Base-by-base conservation (phyloP, 2,888 invertebrate species). In the Hipparchia semele region DNA sequence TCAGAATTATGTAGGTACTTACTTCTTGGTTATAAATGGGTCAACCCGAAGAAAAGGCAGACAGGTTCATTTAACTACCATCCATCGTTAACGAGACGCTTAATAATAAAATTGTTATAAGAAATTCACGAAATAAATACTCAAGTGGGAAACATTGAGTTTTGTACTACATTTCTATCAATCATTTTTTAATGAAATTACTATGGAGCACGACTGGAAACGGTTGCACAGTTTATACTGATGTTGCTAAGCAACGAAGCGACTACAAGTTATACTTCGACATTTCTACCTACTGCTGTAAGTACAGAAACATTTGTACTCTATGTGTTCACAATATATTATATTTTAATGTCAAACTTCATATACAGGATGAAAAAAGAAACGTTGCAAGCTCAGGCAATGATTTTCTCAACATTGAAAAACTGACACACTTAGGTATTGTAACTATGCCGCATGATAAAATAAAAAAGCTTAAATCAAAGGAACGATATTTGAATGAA, bases 101-200 rank as follows among this genome's bases (percentile, higher is more conserved):
- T n/a, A 53, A 33, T 33, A 33, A 33, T 33, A 12, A 8, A 64
- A 64, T 23, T 13, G 3, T 49, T n/a, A 8, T 2, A 49, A 23
- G 23, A 65, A 53, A 56, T 45, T 0, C 49, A 59, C 65, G 12
- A 10, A 65, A 49, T 10, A 56, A 33, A 70, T 62, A 74, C 75
- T 87, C 84, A 90, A 72, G 90, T 88, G 73, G 90, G 91, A 84
- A 87, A 89, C 78, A 80, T 83, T 0, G 81, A 77, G 74, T 83
- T 83, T 75, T 84, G 83, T 79, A 84, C 83, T 79, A 80, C 76
- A 79, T 78, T 79, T 71, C 77, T 76, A 80, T 83, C 78, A 80
- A 78, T 80, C 89, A 72, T 76, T 59, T 76, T 68, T 13, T 72
- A 68, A 68, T 46, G 39, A 60, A 74, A 87, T 87, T 77, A 81